Evolutionary conservation across 2,888 invertebrate genomes (phyloP), one percentile per base, ranked within the genome.

Genomic region (Drosophila basisetae): DNA sequence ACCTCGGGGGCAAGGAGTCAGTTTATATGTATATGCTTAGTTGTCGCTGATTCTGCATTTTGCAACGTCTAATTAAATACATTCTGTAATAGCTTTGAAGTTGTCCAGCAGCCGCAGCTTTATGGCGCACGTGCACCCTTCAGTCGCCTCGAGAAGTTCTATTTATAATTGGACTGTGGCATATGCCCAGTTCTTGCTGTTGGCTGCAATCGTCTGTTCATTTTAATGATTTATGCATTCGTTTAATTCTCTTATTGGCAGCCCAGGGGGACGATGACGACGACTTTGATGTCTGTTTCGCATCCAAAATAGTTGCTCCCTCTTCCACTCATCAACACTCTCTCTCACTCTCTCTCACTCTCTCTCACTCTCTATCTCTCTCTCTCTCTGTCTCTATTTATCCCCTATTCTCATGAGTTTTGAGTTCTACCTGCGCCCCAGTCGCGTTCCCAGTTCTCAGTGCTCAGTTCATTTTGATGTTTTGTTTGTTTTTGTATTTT

Each of bases 171-270:
- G 71, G 69, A 18, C 18, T 54, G 71, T 53, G 68, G 89, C 83
- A 79, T 73, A 49, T 66, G 73, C 71, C 76, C 72, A 78, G 74
- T 73, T 75, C 70, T 67, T 72, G 68, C 68, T 70, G 47, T 16
- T 47, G 47, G 9, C 47, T 69, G 73, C 78, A 83, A 76, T 81
- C 79, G 54, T 73, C 79, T 76, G 75, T 54, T 61, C 78, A 53
- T 73, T 78, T 64, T 76, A 77, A 89, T 88, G 91, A 90, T 88
- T 88, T 87, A 90, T 82, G 77, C 60, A 63, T 71, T 68, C 82
- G 70, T 80, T 87, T 82, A 84, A 90, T 84, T 87, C 91, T 75
- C 77, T 90, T 82, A 88, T 88, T 87, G 89, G 87, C 80, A 87
- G 89, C 68, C 85, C 71, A 68, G 49, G 67, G 67, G 16, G 16